phyloP scores from a whole-genome alignment of 2,113 vertebrate species.

The Amazona vittata region DNA sequence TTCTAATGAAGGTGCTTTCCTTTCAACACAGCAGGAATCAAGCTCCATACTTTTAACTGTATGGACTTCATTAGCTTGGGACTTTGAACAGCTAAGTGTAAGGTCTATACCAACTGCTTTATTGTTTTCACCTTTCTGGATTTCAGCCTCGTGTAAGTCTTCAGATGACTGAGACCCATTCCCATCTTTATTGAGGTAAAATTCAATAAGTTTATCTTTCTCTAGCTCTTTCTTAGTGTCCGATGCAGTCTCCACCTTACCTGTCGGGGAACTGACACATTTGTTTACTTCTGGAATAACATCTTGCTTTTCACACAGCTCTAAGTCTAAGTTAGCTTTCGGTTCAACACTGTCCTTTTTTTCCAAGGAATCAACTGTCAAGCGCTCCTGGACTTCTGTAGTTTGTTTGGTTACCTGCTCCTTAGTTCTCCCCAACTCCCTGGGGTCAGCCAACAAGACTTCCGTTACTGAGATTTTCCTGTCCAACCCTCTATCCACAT shows the following conservation, averaged over 20 bases:
- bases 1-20: slow-evolving; percentile 39
- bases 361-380: slow-evolving; percentile 46
- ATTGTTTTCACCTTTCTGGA: slow-evolving; percentile 56
- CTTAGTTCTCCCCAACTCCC: slow-evolving; percentile 45
- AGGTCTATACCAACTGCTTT: slow-evolving; percentile 73
- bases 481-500: not conserved
- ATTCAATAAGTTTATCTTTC: slow-evolving; percentile 82
- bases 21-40: slow-evolving; percentile 62
- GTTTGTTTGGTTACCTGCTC: slow-evolving; percentile 41
- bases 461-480: slow-evolving; percentile 53
- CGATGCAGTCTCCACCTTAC: slow-evolving; percentile 69
- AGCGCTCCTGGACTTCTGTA: slow-evolving; percentile 54
- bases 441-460: slow-evolving; percentile 38
- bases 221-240: slow-evolving; percentile 73
- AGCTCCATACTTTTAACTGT: slow-evolving; percentile 51
- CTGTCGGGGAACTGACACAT: slow-evolving; percentile 71
- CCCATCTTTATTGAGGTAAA: slow-evolving; percentile 76
- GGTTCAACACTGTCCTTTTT: slow-evolving; percentile 67
- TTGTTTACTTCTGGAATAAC: slow-evolving; percentile 76
- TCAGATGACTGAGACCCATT: slow-evolving; percentile 62
- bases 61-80: slow-evolving; percentile 36
- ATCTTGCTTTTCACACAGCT: slow-evolving; percentile 79
- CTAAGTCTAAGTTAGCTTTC: slow-evolving; percentile 73
- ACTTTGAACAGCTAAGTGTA: slow-evolving; percentile 73
- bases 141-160: slow-evolving; percentile 61